A percentile compares a stretch with the other conserved stretches of the same genome.
Evolutionary conservation across 2,113 vertebrate genomes (phyloP).

Genomic region (Dicentrarchus labrax): DNA sequence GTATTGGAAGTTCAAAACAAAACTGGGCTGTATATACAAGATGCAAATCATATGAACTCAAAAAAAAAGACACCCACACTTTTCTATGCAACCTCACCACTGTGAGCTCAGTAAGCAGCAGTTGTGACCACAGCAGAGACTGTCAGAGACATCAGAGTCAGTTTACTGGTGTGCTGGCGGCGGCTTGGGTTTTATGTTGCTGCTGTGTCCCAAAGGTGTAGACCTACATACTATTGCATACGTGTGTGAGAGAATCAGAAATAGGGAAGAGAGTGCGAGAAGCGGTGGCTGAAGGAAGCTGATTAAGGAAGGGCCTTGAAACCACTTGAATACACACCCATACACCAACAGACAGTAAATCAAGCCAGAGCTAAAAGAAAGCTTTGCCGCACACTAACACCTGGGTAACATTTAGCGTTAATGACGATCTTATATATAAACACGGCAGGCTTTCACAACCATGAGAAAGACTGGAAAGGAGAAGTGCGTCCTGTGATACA

Average conservation of each 20-base stretch:
- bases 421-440: background rate
- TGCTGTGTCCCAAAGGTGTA: conserved; percentile 42
- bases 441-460: conserved; percentile 10
- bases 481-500: conserved; percentile 35
- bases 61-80: background rate
- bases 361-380: background rate
- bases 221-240: conserved; percentile 17
- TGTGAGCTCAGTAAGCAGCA: conserved; percentile 14
- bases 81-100: conserved; percentile 3
- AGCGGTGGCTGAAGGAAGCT: background rate
- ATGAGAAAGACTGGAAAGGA: conserved; percentile 18
- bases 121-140: conserved; percentile 39
- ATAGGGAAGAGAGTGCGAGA: conserved; percentile 21
- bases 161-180: background rate
- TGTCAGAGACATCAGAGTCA: background rate
- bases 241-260: conserved; percentile 20
- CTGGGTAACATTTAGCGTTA: background rate
- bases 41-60: background rate
- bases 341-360: conserved; percentile 1
- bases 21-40: background rate
- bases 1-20: background rate
- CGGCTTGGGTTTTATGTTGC: conserved; percentile 2
- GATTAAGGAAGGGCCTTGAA: conserved; percentile 10
- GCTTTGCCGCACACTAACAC: background rate
- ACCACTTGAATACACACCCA: conserved; percentile 36